These are phyloP conservation scores for Telmatherina bonti DNA, from an alignment of 2,797 vertebrate species.

Conservation along the genomic window DNA sequence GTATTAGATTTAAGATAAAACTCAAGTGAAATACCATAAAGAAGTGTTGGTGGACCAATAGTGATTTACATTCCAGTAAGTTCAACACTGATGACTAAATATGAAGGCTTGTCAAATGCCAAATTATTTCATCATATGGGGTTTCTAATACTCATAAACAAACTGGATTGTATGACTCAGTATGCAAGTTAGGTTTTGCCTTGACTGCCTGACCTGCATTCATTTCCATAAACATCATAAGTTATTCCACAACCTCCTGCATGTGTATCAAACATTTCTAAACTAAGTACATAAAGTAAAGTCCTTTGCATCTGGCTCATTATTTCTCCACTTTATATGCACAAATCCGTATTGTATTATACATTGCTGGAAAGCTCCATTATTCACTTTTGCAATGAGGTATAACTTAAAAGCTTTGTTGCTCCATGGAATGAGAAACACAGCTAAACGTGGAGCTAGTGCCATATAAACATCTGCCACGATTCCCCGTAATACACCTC, in stretches of 20 bases:
- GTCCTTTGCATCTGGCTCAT: neutral
- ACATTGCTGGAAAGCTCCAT: neutral
- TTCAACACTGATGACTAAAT: conserved; percentile 17
- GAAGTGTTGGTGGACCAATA: neutral
- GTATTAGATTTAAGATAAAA: neutral
- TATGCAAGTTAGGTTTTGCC: conserved; percentile 4
- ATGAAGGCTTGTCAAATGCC: conserved; percentile 23
- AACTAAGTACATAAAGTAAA: neutral
- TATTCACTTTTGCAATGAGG: neutral
- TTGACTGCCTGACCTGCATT: conserved; percentile 4
- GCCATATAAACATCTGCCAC: neutral
- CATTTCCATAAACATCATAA: conserved; percentile 16
- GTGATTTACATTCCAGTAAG: conserved; percentile 15
- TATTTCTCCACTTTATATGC: neutral
- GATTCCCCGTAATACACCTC: neutral
- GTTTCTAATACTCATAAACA: conserved; percentile 14
- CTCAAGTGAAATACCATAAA: conserved; percentile 2
- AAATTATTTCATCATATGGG: conserved; percentile 12
- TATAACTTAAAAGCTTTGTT: neutral
- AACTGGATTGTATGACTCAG: conserved; percentile 3
- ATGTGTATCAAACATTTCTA: neutral
- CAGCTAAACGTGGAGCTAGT: neutral
- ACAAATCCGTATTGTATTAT: no score
- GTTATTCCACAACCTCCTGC: conserved; percentile 5
- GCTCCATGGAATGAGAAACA: neutral